Percentiles rank a stretch among this genome's conserved stretches.
Conservation (phyloP, 2,113 vertebrate species). For the Nymphicus hollandicus region DNA sequence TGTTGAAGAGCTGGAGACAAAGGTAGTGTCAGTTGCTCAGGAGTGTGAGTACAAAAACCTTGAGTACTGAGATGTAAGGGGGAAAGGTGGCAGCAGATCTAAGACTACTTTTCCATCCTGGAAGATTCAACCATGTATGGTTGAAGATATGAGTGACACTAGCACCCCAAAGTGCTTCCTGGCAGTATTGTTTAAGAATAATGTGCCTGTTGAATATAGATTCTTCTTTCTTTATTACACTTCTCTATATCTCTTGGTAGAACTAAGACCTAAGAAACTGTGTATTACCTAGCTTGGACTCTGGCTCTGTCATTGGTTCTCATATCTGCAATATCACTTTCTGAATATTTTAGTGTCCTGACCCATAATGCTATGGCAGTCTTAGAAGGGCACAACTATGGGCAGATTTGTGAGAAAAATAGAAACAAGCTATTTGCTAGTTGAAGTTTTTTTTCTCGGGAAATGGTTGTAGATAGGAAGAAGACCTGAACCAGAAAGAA, state of each 20-base stretch:
- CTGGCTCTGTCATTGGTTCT: not conserved
- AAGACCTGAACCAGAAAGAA: not conserved
- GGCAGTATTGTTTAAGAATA: not conserved
- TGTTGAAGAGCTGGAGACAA: not conserved
- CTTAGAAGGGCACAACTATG: not conserved
- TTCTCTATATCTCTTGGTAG: not conserved
- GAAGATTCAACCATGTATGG: not conserved
- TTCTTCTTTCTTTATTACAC: not conserved
- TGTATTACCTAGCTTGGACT: not conserved
- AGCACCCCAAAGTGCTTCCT: not conserved
- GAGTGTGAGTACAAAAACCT: not conserved
- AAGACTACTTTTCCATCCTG: not conserved
- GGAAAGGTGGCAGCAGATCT: not conserved
- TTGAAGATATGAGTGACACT: not conserved
- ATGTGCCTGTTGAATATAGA: not conserved
- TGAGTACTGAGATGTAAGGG: not conserved
- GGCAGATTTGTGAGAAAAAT: not conserved
- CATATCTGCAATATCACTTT: not conserved
- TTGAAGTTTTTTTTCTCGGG: not conserved
- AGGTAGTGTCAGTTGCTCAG: not conserved
- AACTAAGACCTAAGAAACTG: not conserved
- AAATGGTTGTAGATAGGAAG: not conserved
- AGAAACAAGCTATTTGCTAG: not conserved
- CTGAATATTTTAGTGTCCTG: not conserved
- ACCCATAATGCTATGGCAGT: not conserved